These are phyloP conservation scores for Paramisgurnus dabryanus DNA, from an alignment of 2,113 vertebrate genomes.

Conservation along the genomic window DNA sequence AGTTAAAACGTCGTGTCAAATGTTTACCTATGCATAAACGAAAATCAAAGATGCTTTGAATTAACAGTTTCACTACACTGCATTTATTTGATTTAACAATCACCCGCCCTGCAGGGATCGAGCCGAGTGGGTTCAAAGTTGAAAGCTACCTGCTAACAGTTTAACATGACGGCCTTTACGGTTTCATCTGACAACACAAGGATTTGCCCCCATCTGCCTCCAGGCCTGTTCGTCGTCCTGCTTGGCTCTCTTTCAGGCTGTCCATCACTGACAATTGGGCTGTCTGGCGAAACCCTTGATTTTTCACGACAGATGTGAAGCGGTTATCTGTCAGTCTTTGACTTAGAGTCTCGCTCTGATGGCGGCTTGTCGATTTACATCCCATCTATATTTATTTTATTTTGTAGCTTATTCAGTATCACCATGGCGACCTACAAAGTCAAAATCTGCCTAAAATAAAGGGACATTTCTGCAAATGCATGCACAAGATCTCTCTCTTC, in stretches of 20 bases:
- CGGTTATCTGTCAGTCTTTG: slow-evolving; percentile 42
- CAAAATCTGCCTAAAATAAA: slow-evolving; percentile 5
- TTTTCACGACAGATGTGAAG: slow-evolving; percentile 19
- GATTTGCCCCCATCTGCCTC: neutral
- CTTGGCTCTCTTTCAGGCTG: slow-evolving; percentile 11
- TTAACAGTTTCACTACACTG: neutral
- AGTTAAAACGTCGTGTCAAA: slow-evolving; percentile 23
- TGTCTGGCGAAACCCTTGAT: slow-evolving; percentile 30
- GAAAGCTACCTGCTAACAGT: slow-evolving; percentile 2
- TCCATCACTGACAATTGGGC: slow-evolving; percentile 21
- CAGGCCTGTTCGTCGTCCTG: neutral
- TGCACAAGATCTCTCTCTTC: slow-evolving; percentile 38
- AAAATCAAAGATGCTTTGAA: slow-evolving; percentile 22
- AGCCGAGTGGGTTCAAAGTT: neutral
- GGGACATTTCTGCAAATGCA: slow-evolving; percentile 7
- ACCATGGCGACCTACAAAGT: slow-evolving; percentile 11
- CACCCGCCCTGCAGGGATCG: neutral
- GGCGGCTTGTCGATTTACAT: slow-evolving; percentile 29
- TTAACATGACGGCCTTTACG: slow-evolving; percentile 4
- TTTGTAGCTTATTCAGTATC: neutral
- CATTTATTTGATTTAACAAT: slow-evolving; percentile 19
- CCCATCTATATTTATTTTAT: slow-evolving; percentile 30
- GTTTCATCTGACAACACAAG: slow-evolving; percentile 18
- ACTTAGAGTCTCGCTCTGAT: slow-evolving; percentile 24
- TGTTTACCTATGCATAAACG: neutral